phyloP scores from a whole-genome alignment of 2,797 vertebrate species.

The Poecilia velifera region DNA sequence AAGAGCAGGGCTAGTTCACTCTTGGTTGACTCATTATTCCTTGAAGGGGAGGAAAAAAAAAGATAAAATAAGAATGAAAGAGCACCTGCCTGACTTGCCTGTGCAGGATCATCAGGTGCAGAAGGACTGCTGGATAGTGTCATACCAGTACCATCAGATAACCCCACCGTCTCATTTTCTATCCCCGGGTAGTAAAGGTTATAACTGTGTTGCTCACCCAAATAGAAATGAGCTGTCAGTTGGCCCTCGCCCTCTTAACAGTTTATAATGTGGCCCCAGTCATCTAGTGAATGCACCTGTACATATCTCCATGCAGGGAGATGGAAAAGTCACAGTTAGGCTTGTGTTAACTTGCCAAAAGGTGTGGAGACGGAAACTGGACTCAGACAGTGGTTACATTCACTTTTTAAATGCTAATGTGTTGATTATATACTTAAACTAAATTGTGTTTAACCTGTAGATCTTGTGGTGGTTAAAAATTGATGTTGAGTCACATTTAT shows the following conservation, averaged over 20 bases:
- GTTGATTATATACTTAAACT: not conserved
- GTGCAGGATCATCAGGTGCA: conserved; percentile 58
- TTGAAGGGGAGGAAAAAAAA: conserved; percentile 15
- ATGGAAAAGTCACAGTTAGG: conserved; percentile 12
- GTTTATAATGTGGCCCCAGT: conserved; percentile 29
- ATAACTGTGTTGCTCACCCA: conserved; percentile 42
- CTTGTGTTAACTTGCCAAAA: conserved; percentile 27
- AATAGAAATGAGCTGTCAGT: conserved; percentile 58
- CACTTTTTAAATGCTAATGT: conserved; percentile 4
- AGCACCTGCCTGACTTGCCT: conserved; percentile 63
- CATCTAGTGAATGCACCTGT: conserved; percentile 31
- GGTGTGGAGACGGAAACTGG: conserved; percentile 17
- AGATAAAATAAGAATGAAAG: conserved; percentile 42
- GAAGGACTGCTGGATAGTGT: conserved; percentile 19
- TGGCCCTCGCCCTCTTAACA: conserved; percentile 40
- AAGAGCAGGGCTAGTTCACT: conserved; percentile 49
- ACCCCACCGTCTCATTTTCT: conserved; percentile 44
- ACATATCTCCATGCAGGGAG: conserved; percentile 13
- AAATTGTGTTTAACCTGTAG: not conserved
- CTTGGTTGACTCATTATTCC: conserved; percentile 53
- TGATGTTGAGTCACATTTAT: not conserved
- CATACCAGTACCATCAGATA: conserved; percentile 27
- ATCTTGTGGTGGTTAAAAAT: not conserved
- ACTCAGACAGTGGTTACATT: conserved; percentile 20
- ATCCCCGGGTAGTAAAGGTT: conserved; percentile 36